A percentile compares a stretch with the other conserved stretches of the same genome.
These are phyloP conservation scores for Pyrochroa serraticornis DNA, from an alignment of 2,888 invertebrate species.

Conservation along the genomic window DNA sequence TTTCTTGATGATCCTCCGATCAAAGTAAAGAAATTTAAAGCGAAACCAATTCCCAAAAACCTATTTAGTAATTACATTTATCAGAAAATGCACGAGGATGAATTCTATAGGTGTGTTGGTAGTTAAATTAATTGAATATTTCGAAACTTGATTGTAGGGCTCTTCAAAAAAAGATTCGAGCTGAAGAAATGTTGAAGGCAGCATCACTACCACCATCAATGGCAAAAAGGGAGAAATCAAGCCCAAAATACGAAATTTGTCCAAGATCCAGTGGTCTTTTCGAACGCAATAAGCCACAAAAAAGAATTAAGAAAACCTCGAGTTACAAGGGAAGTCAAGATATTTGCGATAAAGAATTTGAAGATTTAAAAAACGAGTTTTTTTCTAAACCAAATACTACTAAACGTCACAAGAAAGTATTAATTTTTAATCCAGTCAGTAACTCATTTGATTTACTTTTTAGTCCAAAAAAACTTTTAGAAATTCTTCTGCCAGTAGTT, in stretches of 20 bases:
- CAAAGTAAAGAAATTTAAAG: slow-evolving; percentile 65
- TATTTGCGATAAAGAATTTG: slow-evolving; percentile 52
- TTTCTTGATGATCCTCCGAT: slow-evolving; percentile 53
- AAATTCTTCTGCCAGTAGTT: slow-evolving; percentile 48
- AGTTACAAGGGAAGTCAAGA: slow-evolving; percentile 55
- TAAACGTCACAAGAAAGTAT: slow-evolving; percentile 49
- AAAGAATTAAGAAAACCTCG: slow-evolving; percentile 40
- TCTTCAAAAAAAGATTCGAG: slow-evolving; percentile 70
- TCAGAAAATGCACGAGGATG: slow-evolving; percentile 73
- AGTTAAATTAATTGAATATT: background rate
- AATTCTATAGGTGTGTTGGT: slow-evolving; percentile 67
- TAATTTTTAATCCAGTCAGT: background rate
- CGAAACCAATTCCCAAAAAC: slow-evolving; percentile 73
- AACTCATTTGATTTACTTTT: slow-evolving; percentile 44
- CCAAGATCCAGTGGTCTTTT: slow-evolving; percentile 49
- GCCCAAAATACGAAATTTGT: slow-evolving; percentile 50
- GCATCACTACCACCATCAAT: slow-evolving; percentile 72
- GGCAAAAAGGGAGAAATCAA: slow-evolving; percentile 65
- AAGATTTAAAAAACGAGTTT: slow-evolving; percentile 58
- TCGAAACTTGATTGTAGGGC: slow-evolving; percentile 55
- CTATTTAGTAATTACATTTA: slow-evolving; percentile 74
- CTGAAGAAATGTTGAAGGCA: slow-evolving; percentile 71
- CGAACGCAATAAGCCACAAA: slow-evolving; percentile 17
- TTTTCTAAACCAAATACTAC: slow-evolving; percentile 59
- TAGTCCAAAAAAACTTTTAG: slow-evolving; percentile 4